These are phyloP conservation scores for Channa maculata DNA, from an alignment of 2,113 vertebrate species.

Conservation along the genomic window DNA sequence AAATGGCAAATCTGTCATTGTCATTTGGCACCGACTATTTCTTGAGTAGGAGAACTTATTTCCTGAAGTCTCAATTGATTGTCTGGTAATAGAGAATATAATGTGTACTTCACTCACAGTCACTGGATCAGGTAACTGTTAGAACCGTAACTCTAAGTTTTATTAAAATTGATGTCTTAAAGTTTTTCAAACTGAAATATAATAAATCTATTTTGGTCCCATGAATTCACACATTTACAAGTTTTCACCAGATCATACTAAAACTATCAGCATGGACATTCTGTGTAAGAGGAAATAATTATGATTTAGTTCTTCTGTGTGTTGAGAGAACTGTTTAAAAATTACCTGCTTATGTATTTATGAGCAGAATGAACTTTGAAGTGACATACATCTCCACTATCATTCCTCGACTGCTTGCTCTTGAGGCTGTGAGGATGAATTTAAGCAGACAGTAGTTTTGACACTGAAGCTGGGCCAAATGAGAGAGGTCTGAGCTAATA, in stretches of 20 bases:
- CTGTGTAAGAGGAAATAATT: slow-evolving; percentile 8
- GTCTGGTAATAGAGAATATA: background rate
- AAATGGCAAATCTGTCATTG: no score
- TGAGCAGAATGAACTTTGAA: slow-evolving; percentile 22
- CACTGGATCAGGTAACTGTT: no score
- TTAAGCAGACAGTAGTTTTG: slow-evolving; percentile 54
- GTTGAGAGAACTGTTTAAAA: slow-evolving; percentile 17
- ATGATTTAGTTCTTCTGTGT: slow-evolving; percentile 4
- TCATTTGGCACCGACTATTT: no score
- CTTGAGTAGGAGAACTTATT: background rate
- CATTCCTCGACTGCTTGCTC: slow-evolving; percentile 31
- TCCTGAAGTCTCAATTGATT: background rate
- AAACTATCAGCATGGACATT: slow-evolving; percentile 4
- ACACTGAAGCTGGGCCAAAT: slow-evolving; percentile 67
- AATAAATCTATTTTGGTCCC: no score
- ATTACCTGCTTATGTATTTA: slow-evolving; percentile 11
- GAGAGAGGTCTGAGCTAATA: slow-evolving; percentile 69
- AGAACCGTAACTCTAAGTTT: no score
- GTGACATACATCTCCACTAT: slow-evolving; percentile 34
- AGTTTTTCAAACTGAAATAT: no score
- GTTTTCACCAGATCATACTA: background rate
- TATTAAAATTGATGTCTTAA: no score
- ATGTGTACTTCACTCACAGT: no score
- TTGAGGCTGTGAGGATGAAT: slow-evolving; percentile 44
- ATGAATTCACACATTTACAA: background rate